Percentiles rank a stretch among this genome's conserved stretches.
These are phyloP conservation scores for Protosalanx chinensis DNA, from an alignment of 2,797 vertebrate genomes.

Conservation along the genomic window DNA sequence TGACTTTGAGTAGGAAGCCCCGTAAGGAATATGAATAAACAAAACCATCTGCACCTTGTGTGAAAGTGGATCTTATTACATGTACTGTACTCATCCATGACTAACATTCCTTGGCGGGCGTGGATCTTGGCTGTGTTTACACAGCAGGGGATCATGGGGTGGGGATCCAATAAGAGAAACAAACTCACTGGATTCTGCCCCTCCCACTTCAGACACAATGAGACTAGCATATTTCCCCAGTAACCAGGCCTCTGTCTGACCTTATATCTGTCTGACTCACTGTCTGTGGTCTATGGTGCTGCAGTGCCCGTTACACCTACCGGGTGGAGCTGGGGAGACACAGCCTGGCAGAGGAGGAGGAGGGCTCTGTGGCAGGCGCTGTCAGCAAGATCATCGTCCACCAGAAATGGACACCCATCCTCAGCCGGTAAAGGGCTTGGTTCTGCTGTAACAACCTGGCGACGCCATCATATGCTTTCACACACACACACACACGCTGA, in stretches of 20 bases:
- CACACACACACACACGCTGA: neutral
- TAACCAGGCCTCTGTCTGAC: constrained; percentile 8
- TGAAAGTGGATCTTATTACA: no score
- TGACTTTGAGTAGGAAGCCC: neutral
- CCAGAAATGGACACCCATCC: constrained; percentile 71
- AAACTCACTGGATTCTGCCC: no score
- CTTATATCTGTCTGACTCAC: neutral
- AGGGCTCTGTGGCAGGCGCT: constrained; percentile 51
- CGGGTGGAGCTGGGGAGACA: constrained; percentile 79
- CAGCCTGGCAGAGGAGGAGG: constrained; percentile 66
- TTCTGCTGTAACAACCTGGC: neutral
- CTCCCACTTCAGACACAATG: no score
- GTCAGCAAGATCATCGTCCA: constrained; percentile 74
- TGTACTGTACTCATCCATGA: no score
- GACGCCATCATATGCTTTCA: neutral
- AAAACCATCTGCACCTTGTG: no score
- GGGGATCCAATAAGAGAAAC: no score
- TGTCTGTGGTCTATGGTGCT: neutral
- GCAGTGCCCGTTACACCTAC: constrained; percentile 57
- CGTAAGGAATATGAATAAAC: neutral
- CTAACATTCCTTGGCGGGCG: no score
- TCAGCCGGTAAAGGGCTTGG: constrained; percentile 63
- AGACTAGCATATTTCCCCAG: neutral
- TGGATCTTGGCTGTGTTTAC: no score
- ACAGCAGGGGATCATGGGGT: no score